phyloP scores from a whole-genome alignment of 1,140 invertebrate genomes.

The Drosophila melanica region DNA sequence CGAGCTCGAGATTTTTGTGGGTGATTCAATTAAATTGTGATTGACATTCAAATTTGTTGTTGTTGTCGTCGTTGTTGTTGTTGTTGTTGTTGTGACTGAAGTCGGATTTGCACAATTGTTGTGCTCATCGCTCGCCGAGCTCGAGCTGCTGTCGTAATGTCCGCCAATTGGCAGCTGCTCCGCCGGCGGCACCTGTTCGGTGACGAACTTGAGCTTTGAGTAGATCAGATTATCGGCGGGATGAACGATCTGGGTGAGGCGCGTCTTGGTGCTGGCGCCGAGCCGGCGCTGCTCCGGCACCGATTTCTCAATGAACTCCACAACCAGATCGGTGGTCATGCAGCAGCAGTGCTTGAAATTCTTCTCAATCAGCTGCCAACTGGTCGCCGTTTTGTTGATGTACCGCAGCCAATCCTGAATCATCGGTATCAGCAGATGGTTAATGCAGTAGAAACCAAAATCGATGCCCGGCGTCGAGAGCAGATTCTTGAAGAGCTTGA shows the following conservation, averaged over 20 bases:
- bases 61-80: not conserved
- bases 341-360: conserved; percentile 98
- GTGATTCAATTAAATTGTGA: conserved; percentile 70
- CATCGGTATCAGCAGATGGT: conserved; percentile 94
- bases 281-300: conserved; percentile 67
- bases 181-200: conserved; percentile 56
- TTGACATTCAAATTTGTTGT: conserved; percentile 19
- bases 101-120: not conserved
- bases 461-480: conserved; percentile 91
- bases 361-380: conserved; percentile 90
- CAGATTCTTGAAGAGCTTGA: conserved; percentile 91
- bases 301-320: conserved; percentile 88
- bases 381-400: conserved; percentile 87
- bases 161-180: conserved; percentile 9
- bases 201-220: conserved; percentile 80
- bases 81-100: too few relatives aligned
- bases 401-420: conserved; percentile 95
- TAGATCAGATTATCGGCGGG: conserved; percentile 78
- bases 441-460: conserved; percentile 95
- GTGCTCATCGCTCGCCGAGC: conserved; percentile 59
- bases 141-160: conserved; percentile 68
- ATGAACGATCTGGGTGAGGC: conserved; percentile 75
- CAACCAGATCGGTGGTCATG: conserved; percentile 94
- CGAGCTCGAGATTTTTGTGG: conserved; percentile 84
- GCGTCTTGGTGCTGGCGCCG: conserved; percentile 63